Base-by-base conservation (phyloP, 2,888 invertebrate genomes). In the Scotopteryx bipunctaria region DNA sequence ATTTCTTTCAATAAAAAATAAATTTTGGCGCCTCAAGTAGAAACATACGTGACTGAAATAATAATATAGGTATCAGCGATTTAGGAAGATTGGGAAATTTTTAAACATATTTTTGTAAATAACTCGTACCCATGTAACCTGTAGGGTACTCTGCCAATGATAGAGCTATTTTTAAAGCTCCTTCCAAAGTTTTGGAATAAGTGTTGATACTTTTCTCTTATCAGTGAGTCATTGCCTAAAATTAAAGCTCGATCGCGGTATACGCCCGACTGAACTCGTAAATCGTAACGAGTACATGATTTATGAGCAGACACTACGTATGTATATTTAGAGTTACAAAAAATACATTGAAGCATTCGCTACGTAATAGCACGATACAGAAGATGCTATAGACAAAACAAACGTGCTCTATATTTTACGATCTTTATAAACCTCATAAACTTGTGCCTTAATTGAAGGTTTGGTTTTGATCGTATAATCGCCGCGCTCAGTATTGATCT, bases 221-320 rank as follows among this genome's bases (percentile, higher is more conserved):
- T 74, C 71, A 81, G 71, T 66, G 66, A 71, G 69, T 56, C 45
- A 69, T 53, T 58, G 61, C 71, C 73, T 77, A 78, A 81, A 83
- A 81, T 82, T 83, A 83, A 80, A 85, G 72, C 83, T 79, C 76
- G 83, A 86, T 83, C 78, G 67, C 61, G 68, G 69, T 78, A 77
- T 79, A 76, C 71, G 78, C 76, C 73, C 73, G 78, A 76, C 76
- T 71, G 67, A 66, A 72, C 69, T 83, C 86, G 78, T 89, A 89
- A 89, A 89, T 87, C 73, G 80, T 85, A 87, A 90, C 87, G 86
- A 89, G 88, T 86, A 71, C 84, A 81, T 88, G 89, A 89, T 89
- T 89, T 89, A 87, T 86, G 78, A 64, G 69, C 72, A 73, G 67
- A 72, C 73, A 72, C 68, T 62, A 70, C 66, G 68, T 71, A 68